Evolutionary conservation across 2,113 vertebrate species (phyloP).

Genomic region (Fulmarus glacialis): DNA sequence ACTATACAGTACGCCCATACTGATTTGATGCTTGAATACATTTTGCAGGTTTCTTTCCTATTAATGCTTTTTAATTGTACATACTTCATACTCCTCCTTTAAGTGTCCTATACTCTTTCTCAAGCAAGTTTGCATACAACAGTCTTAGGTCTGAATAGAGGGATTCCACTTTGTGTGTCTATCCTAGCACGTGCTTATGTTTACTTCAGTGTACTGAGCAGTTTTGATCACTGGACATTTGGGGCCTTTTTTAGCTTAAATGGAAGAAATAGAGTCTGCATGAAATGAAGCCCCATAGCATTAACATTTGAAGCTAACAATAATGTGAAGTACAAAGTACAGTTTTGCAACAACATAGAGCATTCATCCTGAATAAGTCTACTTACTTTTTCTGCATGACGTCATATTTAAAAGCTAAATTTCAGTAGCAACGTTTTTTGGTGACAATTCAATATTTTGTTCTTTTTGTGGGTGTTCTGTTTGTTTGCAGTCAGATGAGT

Average conservation of each 20-base stretch:
- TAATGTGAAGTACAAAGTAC: conserved; percentile 32
- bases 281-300: conserved; percentile 58
- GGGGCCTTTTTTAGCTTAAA: conserved; percentile 45
- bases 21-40: neutral
- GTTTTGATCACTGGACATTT: conserved; percentile 30
- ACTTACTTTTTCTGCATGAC: conserved; percentile 78
- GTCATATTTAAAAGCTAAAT: conserved; percentile 78
- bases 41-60: neutral
- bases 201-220: conserved; percentile 64
- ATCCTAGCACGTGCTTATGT: conserved; percentile 65
- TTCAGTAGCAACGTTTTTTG: conserved; percentile 73
- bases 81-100: neutral
- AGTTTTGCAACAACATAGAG: conserved; percentile 54
- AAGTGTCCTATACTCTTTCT: neutral
- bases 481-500: conserved; percentile 99
- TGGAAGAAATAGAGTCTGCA: conserved; percentile 39
- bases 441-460: conserved; percentile 85
- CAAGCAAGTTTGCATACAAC: neutral
- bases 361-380: conserved; percentile 72
- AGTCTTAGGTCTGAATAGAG: conserved; percentile 76
- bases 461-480: conserved; percentile 89
- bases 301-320: conserved; percentile 56
- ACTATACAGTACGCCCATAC: neutral
- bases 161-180: conserved; percentile 68
- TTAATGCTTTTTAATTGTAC: neutral